Evolutionary conservation across 2,797 vertebrate species (phyloP).

Genomic region (Trachops cirrhosus): DNA sequence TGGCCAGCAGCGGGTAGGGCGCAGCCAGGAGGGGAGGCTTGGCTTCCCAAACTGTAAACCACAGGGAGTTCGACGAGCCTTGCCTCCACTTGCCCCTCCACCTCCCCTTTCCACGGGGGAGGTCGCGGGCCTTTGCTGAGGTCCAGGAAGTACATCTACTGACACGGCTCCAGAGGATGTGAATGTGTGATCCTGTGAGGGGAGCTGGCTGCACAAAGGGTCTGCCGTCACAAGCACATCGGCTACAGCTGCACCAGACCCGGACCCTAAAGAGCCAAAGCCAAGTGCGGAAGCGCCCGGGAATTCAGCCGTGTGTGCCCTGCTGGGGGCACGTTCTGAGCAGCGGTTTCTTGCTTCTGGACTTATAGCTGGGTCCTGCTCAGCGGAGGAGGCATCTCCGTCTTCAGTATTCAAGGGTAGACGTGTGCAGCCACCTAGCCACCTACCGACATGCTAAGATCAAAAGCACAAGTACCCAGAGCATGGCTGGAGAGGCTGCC

Average conservation of each 20-base stretch:
- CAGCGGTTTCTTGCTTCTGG: not conserved
- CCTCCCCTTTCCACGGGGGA: not conserved
- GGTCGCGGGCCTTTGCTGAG: no score
- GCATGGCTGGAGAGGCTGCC: no score
- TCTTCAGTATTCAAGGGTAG: not conserved
- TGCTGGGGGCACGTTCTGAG: not conserved
- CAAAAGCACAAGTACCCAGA: not conserved
- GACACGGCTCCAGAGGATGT: not conserved
- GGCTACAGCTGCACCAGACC: not conserved
- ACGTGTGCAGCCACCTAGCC: not conserved
- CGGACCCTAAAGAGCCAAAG: not conserved
- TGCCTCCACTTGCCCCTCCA: rapidly evolving
- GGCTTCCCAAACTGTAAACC: not conserved
- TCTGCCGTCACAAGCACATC: not conserved
- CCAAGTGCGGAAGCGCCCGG: not conserved
- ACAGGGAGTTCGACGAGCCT: not conserved
- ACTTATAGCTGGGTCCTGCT: not conserved
- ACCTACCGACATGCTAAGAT: not conserved
- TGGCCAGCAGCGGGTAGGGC: not conserved
- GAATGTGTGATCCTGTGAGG: rapidly evolving
- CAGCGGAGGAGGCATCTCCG: not conserved
- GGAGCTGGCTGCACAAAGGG: not conserved
- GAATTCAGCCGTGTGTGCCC: rapidly evolving
- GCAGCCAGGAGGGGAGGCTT: not conserved
- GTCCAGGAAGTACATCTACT: not conserved